Evolutionary conservation across 2,888 invertebrate species (phyloP), one percentile per base, ranked within the genome.

Genomic region (Gymnosoma rotundatum): DNA sequence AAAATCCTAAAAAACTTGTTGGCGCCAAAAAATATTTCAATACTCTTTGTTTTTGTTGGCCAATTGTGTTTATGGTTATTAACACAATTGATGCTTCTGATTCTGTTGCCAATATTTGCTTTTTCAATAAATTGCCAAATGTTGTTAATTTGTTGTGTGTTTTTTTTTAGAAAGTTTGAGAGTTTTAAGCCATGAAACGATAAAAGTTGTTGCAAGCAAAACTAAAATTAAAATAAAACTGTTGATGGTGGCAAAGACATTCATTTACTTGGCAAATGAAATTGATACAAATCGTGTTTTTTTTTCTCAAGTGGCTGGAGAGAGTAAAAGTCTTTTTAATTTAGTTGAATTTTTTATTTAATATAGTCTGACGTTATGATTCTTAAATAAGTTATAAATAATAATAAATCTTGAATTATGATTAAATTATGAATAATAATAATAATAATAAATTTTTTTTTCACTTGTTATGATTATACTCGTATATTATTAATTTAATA

Each of bases 11-110:
- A 79, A 73, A n/a, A 16, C 18, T 25, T 60, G 14, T 20, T 70
- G 78, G 52, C 63, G 70, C 48, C 78, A 78, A 63, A 70, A 32
- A 32, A 32, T 7, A 56, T 20, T 38, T 73, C n/a, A 45, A 14
- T 0, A n/a, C 56, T 36, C 78, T 72, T 72, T 72, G 56, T 25
- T 18, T 56, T 58, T 64, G 25, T 72, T 56, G 56, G 70, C 70
- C 21, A 56, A 50, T 21, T 52, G 36, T 56, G 14, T 48, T 16
- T 67, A 25, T n/a, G 54, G 48, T 60, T 78, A 73, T 56, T 56
- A 64, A 25, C 9, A 45, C 38, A 66, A 67, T 45, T 73, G 60
- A 73, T 52, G 66, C n/a, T 67, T 60, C 60, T n/a, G 67, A 6
- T 61, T 73, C 20, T 12, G 20, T 36, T 67, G 73, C 79, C 73